Conservation (phyloP, 2,888 invertebrate genomes). For the Labia minor region DNA sequence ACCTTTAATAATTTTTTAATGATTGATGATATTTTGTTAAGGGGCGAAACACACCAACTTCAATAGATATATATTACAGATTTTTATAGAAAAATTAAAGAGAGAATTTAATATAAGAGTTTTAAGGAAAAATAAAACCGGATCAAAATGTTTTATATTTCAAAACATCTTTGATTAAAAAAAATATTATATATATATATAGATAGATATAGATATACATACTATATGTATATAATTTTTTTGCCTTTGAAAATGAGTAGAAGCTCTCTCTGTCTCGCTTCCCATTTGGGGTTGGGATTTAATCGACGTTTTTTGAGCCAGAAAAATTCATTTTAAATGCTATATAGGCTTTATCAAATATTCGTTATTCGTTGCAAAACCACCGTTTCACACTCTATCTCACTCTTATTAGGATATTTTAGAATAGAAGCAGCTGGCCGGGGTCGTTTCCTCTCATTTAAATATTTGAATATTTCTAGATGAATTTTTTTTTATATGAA, state of each 20-base stretch:
- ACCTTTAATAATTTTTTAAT: no score
- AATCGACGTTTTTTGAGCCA: conserved; percentile 4
- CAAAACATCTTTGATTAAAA: not conserved
- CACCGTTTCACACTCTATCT: not conserved
- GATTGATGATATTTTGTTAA: no score
- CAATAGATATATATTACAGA: not conserved
- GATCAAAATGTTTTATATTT: not conserved
- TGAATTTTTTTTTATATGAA: no score
- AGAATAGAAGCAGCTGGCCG: no score
- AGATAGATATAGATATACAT: no score
- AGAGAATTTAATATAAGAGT: not conserved
- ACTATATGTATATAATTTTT: no score
- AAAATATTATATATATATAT: not conserved
- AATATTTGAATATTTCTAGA: no score
- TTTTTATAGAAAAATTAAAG: not conserved
- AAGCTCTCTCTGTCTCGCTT: no score
- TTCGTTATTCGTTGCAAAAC: conserved; percentile 3
- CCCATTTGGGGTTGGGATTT: not conserved
- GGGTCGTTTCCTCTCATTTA: no score
- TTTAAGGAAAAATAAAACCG: not conserved
- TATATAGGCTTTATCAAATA: conserved; percentile 4
- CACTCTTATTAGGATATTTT: no score
- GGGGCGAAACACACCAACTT: no score
- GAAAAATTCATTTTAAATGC: not conserved
- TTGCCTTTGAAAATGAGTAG: not conserved